Conservation (phyloP, 2,888 invertebrate genomes). For the Cerceris rybyensis region DNA sequence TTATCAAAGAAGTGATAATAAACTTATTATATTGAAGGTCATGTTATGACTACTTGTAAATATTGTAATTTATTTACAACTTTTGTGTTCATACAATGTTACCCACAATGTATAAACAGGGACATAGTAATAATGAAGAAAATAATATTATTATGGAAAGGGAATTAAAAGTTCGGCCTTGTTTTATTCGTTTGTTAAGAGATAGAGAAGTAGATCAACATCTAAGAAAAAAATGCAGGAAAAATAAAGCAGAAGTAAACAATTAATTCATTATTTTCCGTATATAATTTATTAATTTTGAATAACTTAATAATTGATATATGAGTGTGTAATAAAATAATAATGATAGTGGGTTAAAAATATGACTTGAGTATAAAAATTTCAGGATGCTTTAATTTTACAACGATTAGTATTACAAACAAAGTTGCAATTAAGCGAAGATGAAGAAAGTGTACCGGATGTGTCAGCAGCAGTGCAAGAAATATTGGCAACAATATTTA, state of each 20-base stretch:
- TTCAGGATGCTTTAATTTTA: constrained; percentile 93
- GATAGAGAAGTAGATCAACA: constrained; percentile 76
- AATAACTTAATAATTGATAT: not conserved
- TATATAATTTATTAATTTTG: constrained; percentile 18
- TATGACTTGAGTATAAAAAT: constrained; percentile 25
- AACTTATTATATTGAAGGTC: constrained; percentile 20
- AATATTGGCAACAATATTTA: constrained; percentile 94
- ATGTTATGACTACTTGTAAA: constrained; percentile 9
- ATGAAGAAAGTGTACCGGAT: constrained; percentile 94
- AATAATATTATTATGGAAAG: constrained; percentile 36
- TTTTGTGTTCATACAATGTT: constrained; percentile 18
- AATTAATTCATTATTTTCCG: constrained; percentile 19
- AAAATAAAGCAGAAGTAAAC: constrained; percentile 65
- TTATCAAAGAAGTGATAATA: constrained; percentile 13
- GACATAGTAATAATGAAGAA: constrained; percentile 21
- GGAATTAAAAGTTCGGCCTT: constrained; percentile 67
- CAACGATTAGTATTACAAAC: constrained; percentile 96
- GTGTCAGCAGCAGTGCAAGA: constrained; percentile 95
- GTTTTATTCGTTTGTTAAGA: constrained; percentile 74
- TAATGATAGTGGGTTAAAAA: not conserved
- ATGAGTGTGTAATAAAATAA: too few species aligned
- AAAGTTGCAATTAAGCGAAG: constrained; percentile 92
- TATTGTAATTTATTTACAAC: constrained; percentile 22
- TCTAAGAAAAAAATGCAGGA: constrained; percentile 71
- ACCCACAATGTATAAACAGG: constrained; percentile 55